Conservation (phyloP, 2,888 invertebrate species). For the Lomographa bimaculata region DNA sequence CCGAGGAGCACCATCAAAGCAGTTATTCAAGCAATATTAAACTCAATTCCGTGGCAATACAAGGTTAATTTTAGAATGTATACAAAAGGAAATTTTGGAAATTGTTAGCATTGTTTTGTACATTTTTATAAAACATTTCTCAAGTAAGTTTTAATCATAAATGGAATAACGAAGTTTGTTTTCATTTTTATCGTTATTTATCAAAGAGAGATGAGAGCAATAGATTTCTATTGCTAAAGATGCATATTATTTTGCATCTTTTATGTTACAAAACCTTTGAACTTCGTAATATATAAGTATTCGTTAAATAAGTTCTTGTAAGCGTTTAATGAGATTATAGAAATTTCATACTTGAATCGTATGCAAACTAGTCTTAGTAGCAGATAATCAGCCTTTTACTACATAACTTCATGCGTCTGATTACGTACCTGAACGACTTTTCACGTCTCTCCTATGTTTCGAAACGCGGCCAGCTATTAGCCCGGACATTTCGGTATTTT, state of each 20-base stretch:
- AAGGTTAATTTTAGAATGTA: conserved; percentile 22
- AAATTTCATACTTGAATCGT: conserved; percentile 35
- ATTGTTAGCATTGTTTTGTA: conserved; percentile 8
- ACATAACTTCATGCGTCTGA: conserved; percentile 53
- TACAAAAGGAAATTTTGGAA: conserved; percentile 9
- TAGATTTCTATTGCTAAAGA: too few species aligned
- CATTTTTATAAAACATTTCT: too few species aligned
- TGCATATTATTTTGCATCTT: too few species aligned
- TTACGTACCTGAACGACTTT: conserved; percentile 71
- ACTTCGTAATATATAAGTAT: not conserved
- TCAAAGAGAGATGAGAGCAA: conserved; percentile 8
- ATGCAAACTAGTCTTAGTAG: conserved; percentile 56
- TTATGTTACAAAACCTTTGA: too few species aligned
- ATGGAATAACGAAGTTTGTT: too few species aligned
- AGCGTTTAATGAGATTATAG: conserved; percentile 23
- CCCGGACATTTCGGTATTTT: conserved; percentile 74
- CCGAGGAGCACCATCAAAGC: conserved; percentile 1
- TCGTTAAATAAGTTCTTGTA: conserved; percentile 8
- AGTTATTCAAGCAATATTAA: conserved; percentile 37
- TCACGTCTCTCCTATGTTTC: conserved; percentile 65
- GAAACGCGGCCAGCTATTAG: conserved; percentile 69
- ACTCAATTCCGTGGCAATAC: conserved; percentile 30
- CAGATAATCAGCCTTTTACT: conserved; percentile 47
- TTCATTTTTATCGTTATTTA: too few species aligned
- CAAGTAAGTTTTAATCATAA: too few species aligned